Evolutionary conservation across 2,797 vertebrate species (phyloP), one percentile per base, ranked within the genome.

Genomic region (Artibeus jamaicensis): DNA sequence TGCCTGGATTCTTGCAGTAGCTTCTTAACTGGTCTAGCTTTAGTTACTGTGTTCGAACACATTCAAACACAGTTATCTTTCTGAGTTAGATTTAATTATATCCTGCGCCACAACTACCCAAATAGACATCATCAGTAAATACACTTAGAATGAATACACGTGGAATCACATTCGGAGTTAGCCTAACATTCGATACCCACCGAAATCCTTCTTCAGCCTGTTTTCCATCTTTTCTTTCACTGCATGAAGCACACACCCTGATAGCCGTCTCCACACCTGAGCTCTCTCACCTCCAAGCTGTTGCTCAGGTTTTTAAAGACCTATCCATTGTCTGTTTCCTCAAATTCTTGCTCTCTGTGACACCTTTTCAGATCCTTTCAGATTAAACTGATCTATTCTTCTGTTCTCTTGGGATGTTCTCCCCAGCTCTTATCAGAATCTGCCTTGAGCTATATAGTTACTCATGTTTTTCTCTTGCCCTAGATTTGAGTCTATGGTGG

Each of bases 1-100:
- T 55, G 44, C 42, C 29, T 89, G 62, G 65, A 84, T 87, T 50
- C 77, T 22, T 55, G 22, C 16, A 34, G 71, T 55, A 84, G n/a
- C 65, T 39, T 89, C 65, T 83, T 46, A 89, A 68, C 57, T 65
- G 18, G 37, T 86, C 26, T 85, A 67, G 88, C 46, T 71, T 85
- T 37, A 55, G 79, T 37, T 39, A 62, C 37, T 37, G 9, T 37
- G 9, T 14, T 21, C 22, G 39, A 86, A 34, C 78, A 53, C 57
- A 62, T 70, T 78, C 15, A 4, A 86, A 76, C 50, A 57, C 44
- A 93, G 53, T 44, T 70, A 2, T 84, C 67, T 94, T 62, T 73
- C 62, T 26, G 44, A 74, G 50, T 95, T 93, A 78, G 39, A 59
- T 81, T 39, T 62, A 62, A 39, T 82, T 82, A 59, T n/a, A 91